Evolutionary conservation across 37 sponge, comb jelly and placozoan genomes (phyloP), one percentile per base, ranked within the genome.

Genomic region (Amphimedon queenslandica): DNA sequence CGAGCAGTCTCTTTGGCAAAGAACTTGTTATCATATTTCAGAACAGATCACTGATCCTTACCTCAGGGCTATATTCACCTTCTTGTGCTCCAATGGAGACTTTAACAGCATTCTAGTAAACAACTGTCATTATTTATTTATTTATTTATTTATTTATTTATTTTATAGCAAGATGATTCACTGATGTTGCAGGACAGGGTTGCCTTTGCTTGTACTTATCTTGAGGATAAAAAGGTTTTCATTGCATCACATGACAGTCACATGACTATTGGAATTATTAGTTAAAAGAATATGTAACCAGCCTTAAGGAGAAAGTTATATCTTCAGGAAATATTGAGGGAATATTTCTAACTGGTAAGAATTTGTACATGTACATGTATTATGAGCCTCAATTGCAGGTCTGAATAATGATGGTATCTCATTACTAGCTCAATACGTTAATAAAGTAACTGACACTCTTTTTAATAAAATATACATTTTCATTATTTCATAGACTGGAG

Each of bases 171-270:
- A 70, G 42, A 69, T n/a, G 69, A 72, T 2, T 31, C 40, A 28
- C 51, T 58, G 10, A 73, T 90, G 63, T 72, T 75, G 2, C 81
- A 80, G 40, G 90, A 87, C 74, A 23, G 89, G 31, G 86, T 88
- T 21, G 93, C 91, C 0, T 80, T 87, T 66, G 90, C 93, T 0
- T 88, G 82, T 69, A 84, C 69, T 55, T 92, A 77, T 58, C 65
- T 92, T 2, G 83, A 92, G 55, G 85, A 83, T 23, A 29, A 18
- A 23, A 20, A 37, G 69, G 88, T 87, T 39, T 38, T 64, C 40
- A 13, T 10, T 2, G 53, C n/a, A n/a, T n/a, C n/a, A n/a, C n/a
- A n/a, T n/a, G n/a, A n/a, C n/a, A 31, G 35, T 35, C 37, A 3
- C 37, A 36, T 21, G 37, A 35, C 37, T 61, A 27, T 6, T 61